A percentile compares a stretch with the other conserved stretches of the same genome.
These are phyloP conservation scores for Cyanoramphus novaezelandiae DNA, from an alignment of 2,113 vertebrate species.

Conservation along the genomic window DNA sequence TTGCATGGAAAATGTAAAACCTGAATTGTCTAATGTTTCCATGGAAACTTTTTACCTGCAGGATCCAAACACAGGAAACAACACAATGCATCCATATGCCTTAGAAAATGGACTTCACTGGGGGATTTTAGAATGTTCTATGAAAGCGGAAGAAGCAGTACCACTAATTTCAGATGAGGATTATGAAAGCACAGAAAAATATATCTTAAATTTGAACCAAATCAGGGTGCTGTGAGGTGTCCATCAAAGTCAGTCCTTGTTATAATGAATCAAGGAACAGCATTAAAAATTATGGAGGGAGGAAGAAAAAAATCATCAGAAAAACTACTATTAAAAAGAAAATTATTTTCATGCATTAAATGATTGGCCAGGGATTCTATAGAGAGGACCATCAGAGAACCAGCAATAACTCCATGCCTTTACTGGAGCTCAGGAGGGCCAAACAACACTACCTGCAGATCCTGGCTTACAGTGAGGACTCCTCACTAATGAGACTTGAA, in stretches of 20 bases:
- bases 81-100: neutral
- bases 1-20: neutral
- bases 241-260: neutral
- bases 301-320: neutral
- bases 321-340: neutral
- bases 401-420: neutral
- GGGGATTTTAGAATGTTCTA: neutral
- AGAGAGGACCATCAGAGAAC: neutral
- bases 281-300: neutral
- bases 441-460: neutral
- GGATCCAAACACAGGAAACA: neutral
- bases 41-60: slow-evolving; percentile 16
- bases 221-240: neutral
- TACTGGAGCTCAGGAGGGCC: neutral
- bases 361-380: neutral
- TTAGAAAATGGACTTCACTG: neutral
- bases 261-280: neutral
- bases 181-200: neutral
- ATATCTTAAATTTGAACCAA: neutral
- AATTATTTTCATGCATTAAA: neutral
- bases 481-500: neutral
- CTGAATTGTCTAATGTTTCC: neutral
- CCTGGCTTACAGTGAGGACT: neutral
- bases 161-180: neutral
- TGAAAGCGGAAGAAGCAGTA: neutral